Evolutionary conservation across 2,888 invertebrate species (phyloP), one percentile per base, ranked within the genome.

Genomic region (Patella pellucida): DNA sequence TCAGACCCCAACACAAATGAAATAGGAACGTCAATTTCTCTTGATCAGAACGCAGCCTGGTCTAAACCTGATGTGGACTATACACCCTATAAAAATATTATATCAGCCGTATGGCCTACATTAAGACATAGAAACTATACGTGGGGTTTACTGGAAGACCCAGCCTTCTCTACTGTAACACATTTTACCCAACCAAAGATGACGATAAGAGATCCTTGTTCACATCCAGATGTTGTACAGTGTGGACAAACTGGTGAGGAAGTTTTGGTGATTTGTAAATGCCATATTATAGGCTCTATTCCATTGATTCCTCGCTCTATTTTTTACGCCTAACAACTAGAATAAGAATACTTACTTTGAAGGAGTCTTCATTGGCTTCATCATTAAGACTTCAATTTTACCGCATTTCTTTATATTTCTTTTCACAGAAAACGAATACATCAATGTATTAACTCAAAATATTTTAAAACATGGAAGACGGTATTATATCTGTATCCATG

Each of bases 401-500:
- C 41, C 41, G 4, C 5, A 41, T 41, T 41, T 41, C 41, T 41
- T 41, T 41, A 41, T 41, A 1, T 41, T 54, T 54, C 54, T 16
- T 54, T 15, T 23, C 3, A 4, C 14, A 62, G 62, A 23, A 23
- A 62, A 62, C 19, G 62, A 62, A 62, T 62, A 62, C 23, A 62
- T 62, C 11, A 19, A 62, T 62, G 23, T 62, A 16, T 23, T 23
- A 62, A 19, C 62, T 23, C 62, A 11, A 23, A 9, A 23, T 23
- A 27, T 56, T 5, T 74, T 83, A 12, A 41, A 67, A 27, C 78
- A 84, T 68, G 83, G 83, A 0, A 71, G 51, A 11, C 76, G 81
- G 11, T 84, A 83, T 68, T 78, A 79, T 11, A 73, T 82, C 1
- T 84, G 83, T 68, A 76, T 84, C 2, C 79, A 80, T 73, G 83